Evolutionary conservation across 2,113 vertebrate species (phyloP).

Genomic region (Python bivittatus): DNA sequence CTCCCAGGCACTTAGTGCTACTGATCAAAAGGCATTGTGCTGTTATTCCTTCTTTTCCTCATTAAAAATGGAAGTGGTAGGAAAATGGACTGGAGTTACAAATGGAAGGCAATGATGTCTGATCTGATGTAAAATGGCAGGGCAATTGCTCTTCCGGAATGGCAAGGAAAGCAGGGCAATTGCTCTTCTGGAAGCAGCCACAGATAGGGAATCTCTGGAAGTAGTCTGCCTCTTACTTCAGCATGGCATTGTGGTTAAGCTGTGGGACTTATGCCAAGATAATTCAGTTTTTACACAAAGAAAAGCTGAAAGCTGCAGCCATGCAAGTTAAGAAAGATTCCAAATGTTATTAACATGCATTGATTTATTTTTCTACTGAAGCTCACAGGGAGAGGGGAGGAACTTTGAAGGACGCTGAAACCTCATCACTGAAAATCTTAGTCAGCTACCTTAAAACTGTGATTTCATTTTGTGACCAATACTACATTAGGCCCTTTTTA

Average conservation of each 20-base stretch:
- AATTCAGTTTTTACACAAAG: neutral
- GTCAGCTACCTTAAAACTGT: neutral
- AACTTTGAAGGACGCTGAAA: neutral
- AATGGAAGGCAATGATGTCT: neutral
- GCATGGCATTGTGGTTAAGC: neutral
- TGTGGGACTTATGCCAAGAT: neutral
- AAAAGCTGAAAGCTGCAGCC: neutral
- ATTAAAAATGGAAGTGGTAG: neutral
- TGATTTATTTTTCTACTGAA: neutral
- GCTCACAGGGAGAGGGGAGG: neutral
- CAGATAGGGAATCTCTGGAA: neutral
- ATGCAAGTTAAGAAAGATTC: neutral
- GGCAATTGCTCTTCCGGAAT: neutral
- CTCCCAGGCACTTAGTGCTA: neutral
- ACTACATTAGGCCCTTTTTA: neutral
- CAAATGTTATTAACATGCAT: neutral
- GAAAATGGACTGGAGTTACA: neutral
- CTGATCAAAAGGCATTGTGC: neutral
- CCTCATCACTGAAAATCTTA: neutral
- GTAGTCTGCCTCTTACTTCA: neutral
- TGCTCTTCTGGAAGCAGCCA: neutral
- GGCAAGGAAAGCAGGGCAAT: neutral
- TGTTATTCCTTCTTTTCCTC: neutral
- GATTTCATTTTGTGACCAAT: neutral
- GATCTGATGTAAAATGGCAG: neutral